Percentiles rank a stretch among this genome's conserved stretches.
Conservation (phyloP, 2,888 invertebrate species). For the Cryptocephalus moraei region DNA sequence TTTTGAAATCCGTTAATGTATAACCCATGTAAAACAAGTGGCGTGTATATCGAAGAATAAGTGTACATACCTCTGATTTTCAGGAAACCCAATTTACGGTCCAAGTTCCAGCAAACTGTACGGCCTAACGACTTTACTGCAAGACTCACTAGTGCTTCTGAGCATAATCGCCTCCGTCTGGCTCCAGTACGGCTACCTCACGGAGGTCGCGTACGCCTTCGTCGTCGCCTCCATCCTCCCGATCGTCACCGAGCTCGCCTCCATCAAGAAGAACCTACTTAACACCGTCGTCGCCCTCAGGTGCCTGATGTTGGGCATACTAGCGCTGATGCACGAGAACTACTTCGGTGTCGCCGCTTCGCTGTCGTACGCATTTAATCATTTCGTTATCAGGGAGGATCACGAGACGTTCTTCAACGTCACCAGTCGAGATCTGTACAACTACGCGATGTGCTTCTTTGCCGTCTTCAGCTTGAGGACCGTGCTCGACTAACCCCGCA, state of each 20-base stretch:
- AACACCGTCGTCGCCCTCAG: constrained; percentile 1
- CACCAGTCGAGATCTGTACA: constrained; percentile 33
- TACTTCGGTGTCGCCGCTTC: constrained; percentile 26
- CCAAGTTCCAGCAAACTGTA: constrained; percentile 21
- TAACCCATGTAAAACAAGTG: no score
- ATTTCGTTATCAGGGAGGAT: constrained; percentile 27
- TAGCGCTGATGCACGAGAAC: constrained; percentile 28
- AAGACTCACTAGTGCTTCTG: constrained; percentile 24
- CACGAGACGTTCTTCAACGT: constrained; percentile 25
- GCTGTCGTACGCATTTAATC: constrained; percentile 27
- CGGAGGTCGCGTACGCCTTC: constrained; percentile 16
- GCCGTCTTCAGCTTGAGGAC: constrained; percentile 29
- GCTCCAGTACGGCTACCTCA: constrained; percentile 18
- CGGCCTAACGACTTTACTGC: constrained; percentile 22
- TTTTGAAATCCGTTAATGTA: no score
- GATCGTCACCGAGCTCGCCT: constrained; percentile 19
- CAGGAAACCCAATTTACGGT: constrained; percentile 33
- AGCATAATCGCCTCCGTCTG: constrained; percentile 22
- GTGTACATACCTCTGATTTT: constrained; percentile 5
- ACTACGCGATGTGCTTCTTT: constrained; percentile 35
- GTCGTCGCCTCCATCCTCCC: constrained; percentile 21
- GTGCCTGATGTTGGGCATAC: constrained; percentile 21
- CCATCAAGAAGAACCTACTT: not conserved
- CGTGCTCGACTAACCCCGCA: constrained; percentile 8
- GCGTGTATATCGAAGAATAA: no score